phyloP scores from a whole-genome alignment of 1,140 invertebrate species.

The Macrocentrus cingulum region DNA sequence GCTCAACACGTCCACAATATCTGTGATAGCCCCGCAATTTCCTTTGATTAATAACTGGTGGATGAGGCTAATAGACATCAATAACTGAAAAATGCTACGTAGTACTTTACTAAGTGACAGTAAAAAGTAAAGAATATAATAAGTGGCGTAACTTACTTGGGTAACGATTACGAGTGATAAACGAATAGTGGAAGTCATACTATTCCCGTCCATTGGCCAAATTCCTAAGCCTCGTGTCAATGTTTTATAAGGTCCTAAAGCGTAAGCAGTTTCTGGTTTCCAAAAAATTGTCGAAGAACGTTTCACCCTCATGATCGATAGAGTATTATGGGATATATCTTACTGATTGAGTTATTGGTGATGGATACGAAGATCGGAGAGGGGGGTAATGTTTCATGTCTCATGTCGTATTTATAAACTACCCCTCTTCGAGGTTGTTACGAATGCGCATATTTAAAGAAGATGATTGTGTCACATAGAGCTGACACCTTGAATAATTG shows the following conservation, averaged over 20 bases:
- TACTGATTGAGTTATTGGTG: too few species aligned
- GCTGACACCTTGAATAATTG: too few species aligned
- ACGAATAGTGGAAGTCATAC: not conserved
- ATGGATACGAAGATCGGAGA: too few species aligned
- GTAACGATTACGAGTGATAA: not conserved
- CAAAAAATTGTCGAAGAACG: not conserved
- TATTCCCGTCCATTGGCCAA: conserved; percentile 5
- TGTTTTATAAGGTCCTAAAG: conserved; percentile 8
- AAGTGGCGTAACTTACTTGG: conserved; percentile 9
- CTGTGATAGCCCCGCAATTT: conserved; percentile 16
- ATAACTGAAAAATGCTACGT: conserved; percentile 15
- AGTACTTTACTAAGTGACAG: not conserved
- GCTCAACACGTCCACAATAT: conserved; percentile 20
- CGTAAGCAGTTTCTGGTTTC: conserved; percentile 13
- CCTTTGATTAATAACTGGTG: conserved; percentile 7
- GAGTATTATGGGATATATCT: too few species aligned
- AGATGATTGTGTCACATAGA: too few species aligned
- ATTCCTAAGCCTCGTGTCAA: not conserved
- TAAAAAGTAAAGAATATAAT: not conserved
- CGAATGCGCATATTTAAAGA: too few species aligned
- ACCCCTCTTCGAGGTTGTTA: too few species aligned
- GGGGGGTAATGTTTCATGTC: too few species aligned
- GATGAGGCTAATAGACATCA: conserved; percentile 24
- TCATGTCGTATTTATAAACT: too few species aligned
- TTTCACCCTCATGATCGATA: not conserved